Evolutionary conservation across 2,797 vertebrate genomes (phyloP), one percentile per base, ranked within the genome.

Genomic region (Pantherophis alleghaniensis): DNA sequence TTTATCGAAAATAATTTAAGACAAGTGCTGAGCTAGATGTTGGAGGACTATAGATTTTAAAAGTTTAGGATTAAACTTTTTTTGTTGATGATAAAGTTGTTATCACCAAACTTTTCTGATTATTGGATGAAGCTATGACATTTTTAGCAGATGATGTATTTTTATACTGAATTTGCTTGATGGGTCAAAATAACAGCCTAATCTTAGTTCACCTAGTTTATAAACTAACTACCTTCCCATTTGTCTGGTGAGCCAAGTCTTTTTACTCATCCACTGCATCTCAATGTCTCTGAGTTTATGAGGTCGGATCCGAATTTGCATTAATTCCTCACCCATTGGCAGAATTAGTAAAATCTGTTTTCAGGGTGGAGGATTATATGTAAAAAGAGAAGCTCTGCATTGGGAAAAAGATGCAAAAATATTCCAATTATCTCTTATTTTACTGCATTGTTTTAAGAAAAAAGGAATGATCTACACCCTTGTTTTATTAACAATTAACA

Each of bases 91-190:
- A 69, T 18, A 69, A 69, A 69, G 57, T 59, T 79, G 61, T 56
- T 89, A 89, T 91, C 93, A 61, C 86, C 55, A 91, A 89, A 74
- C 24, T 89, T 91, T 91, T 91, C 32, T 79, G 28, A 86, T 79
- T 61, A 89, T 91, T 91, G 90, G 56, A 93, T 57, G 57, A 18
- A 89, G 69, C 83, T 51, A 89, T 86, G 83, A 57, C 63, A 86
- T 93, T 93, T 69, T 59, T 83, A 88, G 57, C 56, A 93, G 92
- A 93, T 93, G 69, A 89, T 91, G 57, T 56, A 91, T 91, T 89
- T 93, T 86, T 89, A 89, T 89, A 86, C 57, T 93, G 87, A 93
- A 89, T 86, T 37, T 66, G 66, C 42, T 89, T 89, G 87, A 91
- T 93, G 87, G 69, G 24, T 86, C 69, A 59, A 89, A 91, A 93